phyloP scores from a whole-genome alignment of 2,888 invertebrate species.

The Cephalotes varians region DNA sequence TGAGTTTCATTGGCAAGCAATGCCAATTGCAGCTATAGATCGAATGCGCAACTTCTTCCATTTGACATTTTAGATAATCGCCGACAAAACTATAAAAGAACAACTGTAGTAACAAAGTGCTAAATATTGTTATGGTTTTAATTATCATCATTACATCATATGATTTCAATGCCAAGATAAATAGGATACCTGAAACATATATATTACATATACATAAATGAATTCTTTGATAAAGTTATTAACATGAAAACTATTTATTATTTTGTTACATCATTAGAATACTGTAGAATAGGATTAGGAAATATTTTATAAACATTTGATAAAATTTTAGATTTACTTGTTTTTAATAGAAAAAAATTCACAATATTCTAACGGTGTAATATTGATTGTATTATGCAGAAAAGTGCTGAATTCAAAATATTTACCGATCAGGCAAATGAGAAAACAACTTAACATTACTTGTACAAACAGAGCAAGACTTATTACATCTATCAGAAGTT shows the following conservation, averaged over 20 bases:
- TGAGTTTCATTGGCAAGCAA: conserved; percentile 59
- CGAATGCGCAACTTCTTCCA: conserved; percentile 16
- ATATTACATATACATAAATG: neutral
- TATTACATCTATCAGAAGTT: conserved; percentile 22
- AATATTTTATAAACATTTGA: neutral
- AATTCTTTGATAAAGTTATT: neutral
- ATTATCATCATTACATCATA: neutral
- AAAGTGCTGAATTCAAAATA: neutral
- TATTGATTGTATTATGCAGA: neutral
- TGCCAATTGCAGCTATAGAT: conserved; percentile 55
- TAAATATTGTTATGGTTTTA: neutral
- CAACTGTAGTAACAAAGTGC: conserved; percentile 1
- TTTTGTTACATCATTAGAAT: neutral
- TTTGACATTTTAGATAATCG: conserved; percentile 27
- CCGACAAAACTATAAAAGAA: conserved; percentile 23
- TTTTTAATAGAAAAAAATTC: neutral
- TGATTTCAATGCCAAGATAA: conserved; percentile 12
- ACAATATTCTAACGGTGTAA: neutral
- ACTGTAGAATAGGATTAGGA: neutral
- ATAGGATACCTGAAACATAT: conserved; percentile 24
- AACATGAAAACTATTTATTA: neutral
- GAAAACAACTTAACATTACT: conserved; percentile 22
- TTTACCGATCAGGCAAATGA: conserved; percentile 38
- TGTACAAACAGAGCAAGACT: conserved; percentile 34
- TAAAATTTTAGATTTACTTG: too few species aligned